A percentile compares a stretch with the other conserved stretches of the same genome.
These are phyloP conservation scores for Hippocampus mohnikei DNA, from an alignment of 2,113 vertebrate genomes.

Conservation along the genomic window DNA sequence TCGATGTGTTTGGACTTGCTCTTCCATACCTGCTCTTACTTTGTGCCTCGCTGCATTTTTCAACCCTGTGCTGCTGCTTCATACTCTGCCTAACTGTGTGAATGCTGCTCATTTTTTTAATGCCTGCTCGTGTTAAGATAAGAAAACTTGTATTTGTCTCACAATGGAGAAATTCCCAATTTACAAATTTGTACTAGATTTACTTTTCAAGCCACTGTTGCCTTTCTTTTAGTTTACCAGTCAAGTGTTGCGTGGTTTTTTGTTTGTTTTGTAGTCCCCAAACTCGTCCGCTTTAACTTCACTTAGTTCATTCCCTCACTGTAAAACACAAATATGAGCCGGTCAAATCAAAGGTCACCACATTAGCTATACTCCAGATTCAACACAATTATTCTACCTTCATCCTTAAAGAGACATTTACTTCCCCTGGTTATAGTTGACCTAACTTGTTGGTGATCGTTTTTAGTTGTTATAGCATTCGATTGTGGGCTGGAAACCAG, in stretches of 20 bases:
- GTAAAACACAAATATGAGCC: background rate
- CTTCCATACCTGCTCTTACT: slow-evolving; percentile 52
- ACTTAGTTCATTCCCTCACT: background rate
- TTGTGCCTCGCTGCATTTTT: slow-evolving; percentile 26
- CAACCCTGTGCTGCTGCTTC: slow-evolving; percentile 25
- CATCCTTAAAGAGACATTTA: background rate
- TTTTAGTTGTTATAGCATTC: no score
- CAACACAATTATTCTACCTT: no score
- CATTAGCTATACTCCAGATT: no score
- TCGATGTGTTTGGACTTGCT: slow-evolving; percentile 63
- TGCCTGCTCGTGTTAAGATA: no score
- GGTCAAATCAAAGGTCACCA: background rate
- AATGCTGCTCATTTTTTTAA: background rate
- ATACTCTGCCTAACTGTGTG: slow-evolving; percentile 14
- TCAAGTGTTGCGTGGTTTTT: no score
- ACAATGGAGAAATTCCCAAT: no score
- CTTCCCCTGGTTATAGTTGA: background rate
- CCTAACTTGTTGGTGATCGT: background rate
- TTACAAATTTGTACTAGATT: background rate
- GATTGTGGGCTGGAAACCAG: no score
- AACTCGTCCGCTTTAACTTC: background rate
- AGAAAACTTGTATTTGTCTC: no score
- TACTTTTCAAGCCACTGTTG: no score
- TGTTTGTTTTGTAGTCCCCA: background rate
- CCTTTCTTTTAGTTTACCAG: no score